A percentile compares a stretch with the other conserved stretches of the same genome.
Evolutionary conservation across 2,797 vertebrate species (phyloP).

Genomic region (Syndactyla subalaris): DNA sequence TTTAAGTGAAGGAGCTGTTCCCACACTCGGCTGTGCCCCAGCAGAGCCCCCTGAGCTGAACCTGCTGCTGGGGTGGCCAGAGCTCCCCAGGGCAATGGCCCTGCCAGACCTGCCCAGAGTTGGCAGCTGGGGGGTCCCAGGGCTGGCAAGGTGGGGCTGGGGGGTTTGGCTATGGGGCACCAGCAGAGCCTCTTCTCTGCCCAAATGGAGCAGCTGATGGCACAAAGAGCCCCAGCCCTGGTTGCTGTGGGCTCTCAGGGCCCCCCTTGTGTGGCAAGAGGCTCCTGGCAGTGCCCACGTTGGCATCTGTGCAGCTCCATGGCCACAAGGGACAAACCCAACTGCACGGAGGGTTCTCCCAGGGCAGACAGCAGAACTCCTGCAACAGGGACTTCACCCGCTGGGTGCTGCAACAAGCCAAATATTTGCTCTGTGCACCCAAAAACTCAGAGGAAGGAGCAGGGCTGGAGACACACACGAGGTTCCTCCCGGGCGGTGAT

Average conservation of each 20-base stretch:
- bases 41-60: background rate
- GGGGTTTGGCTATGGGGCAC: rapidly evolving
- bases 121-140: background rate
- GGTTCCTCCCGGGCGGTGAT: background rate
- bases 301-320: rapidly evolving
- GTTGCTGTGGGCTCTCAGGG: rapidly evolving
- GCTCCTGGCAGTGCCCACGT: rapidly evolving
- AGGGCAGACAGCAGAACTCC: rapidly evolving
- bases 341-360: rapidly evolving
- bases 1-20: background rate
- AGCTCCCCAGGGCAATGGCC: background rate
- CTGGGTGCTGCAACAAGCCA: background rate
- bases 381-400: background rate
- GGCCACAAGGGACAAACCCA: rapidly evolving
- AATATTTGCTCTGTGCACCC: background rate
- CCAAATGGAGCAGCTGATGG: background rate
- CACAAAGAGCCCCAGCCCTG: background rate
- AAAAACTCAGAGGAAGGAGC: background rate
- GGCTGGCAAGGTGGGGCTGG: background rate
- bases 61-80: background rate
- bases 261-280: background rate
- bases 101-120: background rate
- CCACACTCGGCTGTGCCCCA: background rate
- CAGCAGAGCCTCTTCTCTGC: background rate
- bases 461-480: rapidly evolving